Evolutionary conservation across 1,140 invertebrate species (phyloP).

Genomic region (Maniola jurtina): DNA sequence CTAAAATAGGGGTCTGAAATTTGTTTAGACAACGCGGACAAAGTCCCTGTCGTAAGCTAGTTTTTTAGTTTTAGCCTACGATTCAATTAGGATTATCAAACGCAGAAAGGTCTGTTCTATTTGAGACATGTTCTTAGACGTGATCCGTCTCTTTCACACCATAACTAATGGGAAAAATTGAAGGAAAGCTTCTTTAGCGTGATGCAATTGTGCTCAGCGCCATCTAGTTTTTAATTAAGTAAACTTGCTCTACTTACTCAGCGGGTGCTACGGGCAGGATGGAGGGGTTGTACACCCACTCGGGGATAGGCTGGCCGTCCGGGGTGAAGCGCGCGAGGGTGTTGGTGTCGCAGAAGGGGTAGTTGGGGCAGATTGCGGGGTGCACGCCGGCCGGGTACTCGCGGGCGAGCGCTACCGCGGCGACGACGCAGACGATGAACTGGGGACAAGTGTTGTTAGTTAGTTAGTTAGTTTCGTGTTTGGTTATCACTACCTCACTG

Average conservation of each 20-base stretch:
- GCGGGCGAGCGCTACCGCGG: conserved; percentile 59
- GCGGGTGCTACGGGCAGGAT: conserved; percentile 58
- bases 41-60: too few relatives aligned
- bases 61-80: too few relatives aligned
- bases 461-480: not conserved
- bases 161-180: too few relatives aligned
- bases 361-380: conserved; percentile 79
- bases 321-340: conserved; percentile 66
- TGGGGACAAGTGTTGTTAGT: conserved; percentile 19
- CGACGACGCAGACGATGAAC: conserved; percentile 57
- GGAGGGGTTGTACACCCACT: conserved; percentile 75
- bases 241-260: conserved; percentile 45
- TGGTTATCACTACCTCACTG: too few relatives aligned
- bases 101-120: too few relatives aligned
- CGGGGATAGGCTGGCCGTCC: conserved; percentile 71
- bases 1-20: too few relatives aligned
- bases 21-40: too few relatives aligned
- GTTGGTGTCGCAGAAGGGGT: conserved; percentile 75
- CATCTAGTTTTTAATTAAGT: too few relatives aligned
- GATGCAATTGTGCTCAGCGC: too few relatives aligned
- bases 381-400: conserved; percentile 78
- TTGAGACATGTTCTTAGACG: too few relatives aligned
- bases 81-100: too few relatives aligned
- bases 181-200: not conserved
- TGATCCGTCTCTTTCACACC: too few relatives aligned